Conservation (phyloP, 2,797 vertebrate species). For the Odontamblyopus rebecca region DNA sequence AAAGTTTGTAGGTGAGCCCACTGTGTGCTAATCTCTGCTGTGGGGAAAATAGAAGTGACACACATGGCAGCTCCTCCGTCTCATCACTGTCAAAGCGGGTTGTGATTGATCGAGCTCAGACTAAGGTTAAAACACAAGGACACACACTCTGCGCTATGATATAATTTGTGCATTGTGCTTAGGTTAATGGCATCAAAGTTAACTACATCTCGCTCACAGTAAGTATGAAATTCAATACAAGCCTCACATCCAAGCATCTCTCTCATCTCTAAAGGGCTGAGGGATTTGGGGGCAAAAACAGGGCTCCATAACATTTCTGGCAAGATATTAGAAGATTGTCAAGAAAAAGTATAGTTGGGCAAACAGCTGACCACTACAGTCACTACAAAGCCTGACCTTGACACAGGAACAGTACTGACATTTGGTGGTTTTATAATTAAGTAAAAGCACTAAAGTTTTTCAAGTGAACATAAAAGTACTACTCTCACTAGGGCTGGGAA, state of each 20-base stretch:
- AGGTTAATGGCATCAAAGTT: conserved; percentile 13
- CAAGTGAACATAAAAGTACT: too few species aligned
- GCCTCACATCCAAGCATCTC: conserved; percentile 35
- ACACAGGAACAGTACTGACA: too few species aligned
- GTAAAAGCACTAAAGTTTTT: too few species aligned
- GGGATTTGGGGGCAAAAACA: conserved; percentile 58
- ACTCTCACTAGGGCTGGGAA: too few species aligned
- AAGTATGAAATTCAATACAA: conserved; percentile 20
- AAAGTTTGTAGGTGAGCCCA: conserved; percentile 16
- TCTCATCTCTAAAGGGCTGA: conserved; percentile 44
- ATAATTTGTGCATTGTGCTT: conserved; percentile 7
- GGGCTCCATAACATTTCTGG: neutral
- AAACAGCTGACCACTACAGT: too few species aligned
- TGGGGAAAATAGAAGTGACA: conserved; percentile 33
- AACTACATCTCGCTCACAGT: conserved; percentile 17
- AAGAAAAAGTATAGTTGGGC: too few species aligned
- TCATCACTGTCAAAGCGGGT: conserved; percentile 18
- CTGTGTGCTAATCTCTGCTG: conserved; percentile 14
- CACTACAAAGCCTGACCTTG: too few species aligned
- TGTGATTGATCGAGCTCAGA: conserved; percentile 36
- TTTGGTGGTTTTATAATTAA: too few species aligned
- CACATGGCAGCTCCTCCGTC: conserved; percentile 30
- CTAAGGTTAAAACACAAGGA: conserved; percentile 39
- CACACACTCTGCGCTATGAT: conserved; percentile 11
- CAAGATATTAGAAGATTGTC: conserved; percentile 3